phyloP scores from a whole-genome alignment of 2,888 invertebrate species.

The Steinernema hermaphroditum region DNA sequence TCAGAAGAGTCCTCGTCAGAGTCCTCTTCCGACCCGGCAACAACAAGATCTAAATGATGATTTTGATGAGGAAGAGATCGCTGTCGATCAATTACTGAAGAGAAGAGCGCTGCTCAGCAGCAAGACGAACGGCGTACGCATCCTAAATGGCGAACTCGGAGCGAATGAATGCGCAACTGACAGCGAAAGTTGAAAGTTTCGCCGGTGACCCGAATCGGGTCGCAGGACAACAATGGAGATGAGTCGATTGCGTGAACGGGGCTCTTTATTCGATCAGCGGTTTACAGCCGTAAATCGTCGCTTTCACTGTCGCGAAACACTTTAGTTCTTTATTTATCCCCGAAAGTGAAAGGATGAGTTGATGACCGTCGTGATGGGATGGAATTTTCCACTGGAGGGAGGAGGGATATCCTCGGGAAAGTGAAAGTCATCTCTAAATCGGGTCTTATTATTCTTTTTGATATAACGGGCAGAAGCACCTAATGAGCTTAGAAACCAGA shows the following conservation, averaged over 20 bases:
- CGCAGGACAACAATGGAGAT: neutral
- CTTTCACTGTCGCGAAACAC: conserved; percentile 12
- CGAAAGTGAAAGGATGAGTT: no score
- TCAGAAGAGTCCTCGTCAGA: neutral
- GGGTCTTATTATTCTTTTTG: no score
- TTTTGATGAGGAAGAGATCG: neutral
- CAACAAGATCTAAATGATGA: neutral
- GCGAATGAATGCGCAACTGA: conserved; percentile 3
- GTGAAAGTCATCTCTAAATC: no score
- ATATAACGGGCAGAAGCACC: no score
- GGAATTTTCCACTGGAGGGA: no score
- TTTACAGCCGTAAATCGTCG: neutral
- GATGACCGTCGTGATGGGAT: no score
- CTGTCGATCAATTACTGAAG: neutral
- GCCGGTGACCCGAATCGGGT: neutral
- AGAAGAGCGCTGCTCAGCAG: neutral
- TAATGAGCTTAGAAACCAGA: no score
- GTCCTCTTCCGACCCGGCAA: neutral
- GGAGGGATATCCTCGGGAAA: no score
- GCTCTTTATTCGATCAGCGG: neutral
- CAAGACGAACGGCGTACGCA: conserved; percentile 1
- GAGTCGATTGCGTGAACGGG: neutral
- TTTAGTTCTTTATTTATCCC: no score
- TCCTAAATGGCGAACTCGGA: neutral
- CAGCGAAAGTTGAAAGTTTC: conserved; percentile 24